phyloP scores from a whole-genome alignment of 2,797 vertebrate genomes.

The Halcyon smyrnensis region DNA sequence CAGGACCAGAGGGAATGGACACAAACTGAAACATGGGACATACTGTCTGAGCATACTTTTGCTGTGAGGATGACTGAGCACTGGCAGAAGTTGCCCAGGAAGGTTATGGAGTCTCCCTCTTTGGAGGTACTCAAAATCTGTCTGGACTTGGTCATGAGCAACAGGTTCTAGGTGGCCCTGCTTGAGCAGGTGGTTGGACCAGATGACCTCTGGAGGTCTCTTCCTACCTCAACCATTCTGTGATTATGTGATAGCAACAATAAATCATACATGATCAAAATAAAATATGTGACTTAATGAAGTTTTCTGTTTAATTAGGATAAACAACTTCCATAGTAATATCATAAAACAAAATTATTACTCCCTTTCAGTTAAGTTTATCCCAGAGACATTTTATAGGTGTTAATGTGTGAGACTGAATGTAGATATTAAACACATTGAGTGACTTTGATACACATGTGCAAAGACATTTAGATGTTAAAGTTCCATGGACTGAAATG shows the following conservation, averaged over 20 bases:
- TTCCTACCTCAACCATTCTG: not conserved
- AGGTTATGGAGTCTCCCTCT: not conserved
- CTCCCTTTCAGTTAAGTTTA: not conserved
- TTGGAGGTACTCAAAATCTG: not conserved
- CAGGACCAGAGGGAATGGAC: not conserved
- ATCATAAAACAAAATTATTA: not conserved
- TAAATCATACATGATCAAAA: not conserved
- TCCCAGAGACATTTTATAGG: not conserved
- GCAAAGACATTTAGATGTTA: not conserved
- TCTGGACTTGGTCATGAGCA: not conserved
- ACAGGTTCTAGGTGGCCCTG: not conserved
- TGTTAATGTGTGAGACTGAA: not conserved
- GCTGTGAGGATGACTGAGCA: fast-evolving
- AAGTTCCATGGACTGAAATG: not conserved
- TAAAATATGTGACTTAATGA: not conserved
- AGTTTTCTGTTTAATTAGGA: not conserved
- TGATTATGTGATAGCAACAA: not conserved
- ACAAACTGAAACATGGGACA: not conserved
- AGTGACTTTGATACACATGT: not conserved
- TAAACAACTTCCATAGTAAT: not conserved
- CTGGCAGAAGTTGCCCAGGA: not conserved
- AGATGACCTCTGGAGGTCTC: not conserved
- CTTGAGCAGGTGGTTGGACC: not conserved
- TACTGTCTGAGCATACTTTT: not conserved
- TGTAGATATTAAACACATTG: not conserved